Conservation (phyloP, 1,140 invertebrate species). For the Halyomorpha halys region DNA sequence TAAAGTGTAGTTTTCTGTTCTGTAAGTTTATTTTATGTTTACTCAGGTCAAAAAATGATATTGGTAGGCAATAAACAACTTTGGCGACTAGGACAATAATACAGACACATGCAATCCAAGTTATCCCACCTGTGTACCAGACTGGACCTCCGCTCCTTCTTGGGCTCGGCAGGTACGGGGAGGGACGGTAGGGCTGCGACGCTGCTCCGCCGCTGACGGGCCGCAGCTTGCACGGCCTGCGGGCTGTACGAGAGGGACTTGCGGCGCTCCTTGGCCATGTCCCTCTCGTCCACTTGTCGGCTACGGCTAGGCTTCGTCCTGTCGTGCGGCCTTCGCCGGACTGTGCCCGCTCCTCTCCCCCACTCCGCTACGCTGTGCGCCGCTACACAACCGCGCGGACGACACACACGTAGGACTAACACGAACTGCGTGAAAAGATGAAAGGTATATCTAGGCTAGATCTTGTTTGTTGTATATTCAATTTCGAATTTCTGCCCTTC, state of each 20-base stretch:
- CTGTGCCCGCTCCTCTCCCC: conserved; percentile 4
- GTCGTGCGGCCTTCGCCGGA: background rate
- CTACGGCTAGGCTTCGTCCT: background rate
- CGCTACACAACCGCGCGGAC: too few species aligned
- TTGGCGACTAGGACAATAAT: too few species aligned
- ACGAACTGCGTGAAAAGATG: too few species aligned
- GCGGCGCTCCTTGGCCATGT: conserved; percentile 31
- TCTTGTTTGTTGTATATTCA: too few species aligned
- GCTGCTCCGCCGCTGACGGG: conserved; percentile 31
- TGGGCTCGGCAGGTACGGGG: conserved; percentile 26
- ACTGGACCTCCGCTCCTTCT: conserved; percentile 33
- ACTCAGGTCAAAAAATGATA: too few species aligned
- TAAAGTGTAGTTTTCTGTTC: too few species aligned
- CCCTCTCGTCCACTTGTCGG: conserved; percentile 1
- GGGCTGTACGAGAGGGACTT: conserved; percentile 34
- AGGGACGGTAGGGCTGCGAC: conserved; percentile 30
- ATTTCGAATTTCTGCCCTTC: too few species aligned
- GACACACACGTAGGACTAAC: too few species aligned
- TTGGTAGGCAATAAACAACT: too few species aligned
- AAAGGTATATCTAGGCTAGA: too few species aligned
- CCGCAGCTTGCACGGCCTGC: background rate
- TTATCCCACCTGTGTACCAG: conserved; percentile 35
- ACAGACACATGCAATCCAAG: too few species aligned
- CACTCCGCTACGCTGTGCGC: background rate
- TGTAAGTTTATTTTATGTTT: too few species aligned